Base-by-base conservation (phyloP, 2,888 invertebrate species). In the Drosophila flavopinicola region DNA sequence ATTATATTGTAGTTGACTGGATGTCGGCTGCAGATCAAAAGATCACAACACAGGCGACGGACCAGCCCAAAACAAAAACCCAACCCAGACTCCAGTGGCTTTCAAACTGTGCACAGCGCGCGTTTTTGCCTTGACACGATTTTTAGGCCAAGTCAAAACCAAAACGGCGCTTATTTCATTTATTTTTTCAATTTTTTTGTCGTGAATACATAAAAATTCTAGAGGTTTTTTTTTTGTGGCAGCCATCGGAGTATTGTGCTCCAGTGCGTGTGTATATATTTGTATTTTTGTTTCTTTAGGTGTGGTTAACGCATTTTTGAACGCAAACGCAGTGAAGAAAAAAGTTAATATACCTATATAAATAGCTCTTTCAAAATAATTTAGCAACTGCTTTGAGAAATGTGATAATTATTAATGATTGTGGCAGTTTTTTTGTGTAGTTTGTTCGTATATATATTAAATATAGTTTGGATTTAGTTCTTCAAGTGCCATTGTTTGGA, bases 51-150 rank as follows among this genome's bases (percentile, higher is more conserved):
- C 30, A 47, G 29, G 45, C 57, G n/a, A 24, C 41, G 5, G 49
- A 49, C 57, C 56, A 59, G 56, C 65, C 60, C 58, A 59, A 54
- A 39, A 45, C 52, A 30, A 41, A 33, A 41, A 35, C 52, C 73
- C 69, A 66, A 41, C 58, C 58, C 64, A 84, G 49, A 37, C 47
- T 58, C 60, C 85, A 78, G 45, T 73, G 57, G 61, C 77, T 73
- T 58, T 84, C 66, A 76, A 84, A 84, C 85, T 84, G 80, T 69
- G 82, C 80, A 78, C 79, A 78, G 84, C 64, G 76, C 77, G 77
- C 63, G 77, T 39, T 78, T 66, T 78, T 45, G 65, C 78, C 78
- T 78, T 78, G 78, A 69, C 78, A 78, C 77, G 49, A 73, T 71
- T 71, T 60, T 3, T 3, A 29, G 47, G 47, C 20, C 35, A 71